Base-by-base conservation (phyloP, 2,888 invertebrate species). In the Alviniconcha strummeri region DNA sequence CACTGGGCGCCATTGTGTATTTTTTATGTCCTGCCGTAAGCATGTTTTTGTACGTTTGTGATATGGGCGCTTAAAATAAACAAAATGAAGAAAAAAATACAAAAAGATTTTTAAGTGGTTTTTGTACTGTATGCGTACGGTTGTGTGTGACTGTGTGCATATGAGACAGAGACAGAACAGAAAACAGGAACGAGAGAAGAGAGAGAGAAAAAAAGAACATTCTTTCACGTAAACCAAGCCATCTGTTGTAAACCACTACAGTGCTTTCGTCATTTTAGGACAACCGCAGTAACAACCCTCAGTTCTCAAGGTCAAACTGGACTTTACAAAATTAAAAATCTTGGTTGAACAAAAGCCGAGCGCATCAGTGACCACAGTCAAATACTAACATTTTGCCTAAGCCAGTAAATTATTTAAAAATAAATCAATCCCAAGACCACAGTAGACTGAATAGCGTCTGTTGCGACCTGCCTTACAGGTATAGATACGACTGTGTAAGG, bases 21-120 rank as follows among this genome's bases (percentile, higher is more conserved):
- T 69, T 74, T 75, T 75, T 52, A 75, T 75, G 75, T 75, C 19
- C 55, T 75, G 75, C 75, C 55, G 55, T 75, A 75, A 75, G 75
- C 55, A 75, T 75, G 60, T 78, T 60, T 78, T 78, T 78, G 36
- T 78, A 60, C 36, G 77, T 78, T 78, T 78, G 77, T 77, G 77
- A 78, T 78, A 78, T 36, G 77, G 19, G 60, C n/a, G 77, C 77
- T 78, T 56, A 60, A 60, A 78, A 78, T 78, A 78, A 78, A 78
- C 36, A 36, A 36, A 36, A 36, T 36, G 36, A 36, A 36, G 55
- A 76, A 76, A 36, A 54, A 54, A 74, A 52, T 54, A 17, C 9
- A 5, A 9, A n/a, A 55, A 76, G 13, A 76, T 54, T 5, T 13
- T 4, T 6, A 55, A 17, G 5, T 52, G 17, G 13, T 15, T 54